Conservation (phyloP, 1,140 invertebrate species). For the Plutomurus gul region DNA sequence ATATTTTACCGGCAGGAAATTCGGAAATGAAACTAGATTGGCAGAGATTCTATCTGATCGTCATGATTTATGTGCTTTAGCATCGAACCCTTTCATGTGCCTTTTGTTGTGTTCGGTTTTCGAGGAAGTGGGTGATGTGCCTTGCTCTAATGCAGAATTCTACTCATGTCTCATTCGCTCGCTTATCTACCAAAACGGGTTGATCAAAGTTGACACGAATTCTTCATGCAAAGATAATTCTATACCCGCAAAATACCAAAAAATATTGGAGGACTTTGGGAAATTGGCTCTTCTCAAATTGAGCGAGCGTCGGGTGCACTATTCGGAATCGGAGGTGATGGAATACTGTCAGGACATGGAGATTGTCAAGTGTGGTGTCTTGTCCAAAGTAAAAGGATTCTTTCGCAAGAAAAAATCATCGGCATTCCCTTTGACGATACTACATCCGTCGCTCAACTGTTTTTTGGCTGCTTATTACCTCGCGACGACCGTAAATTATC, state of each 20-base stretch:
- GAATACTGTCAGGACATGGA: conserved; percentile 57
- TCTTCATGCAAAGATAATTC: conserved; percentile 55
- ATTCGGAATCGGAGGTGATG: conserved; percentile 60
- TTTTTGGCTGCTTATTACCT: conserved; percentile 65
- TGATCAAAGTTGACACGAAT: conserved; percentile 36
- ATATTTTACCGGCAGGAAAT: conserved; percentile 61
- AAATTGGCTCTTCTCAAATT: conserved; percentile 60
- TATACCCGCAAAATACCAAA: conserved; percentile 60
- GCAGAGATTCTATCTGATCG: conserved; percentile 54
- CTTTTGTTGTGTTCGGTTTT: conserved; percentile 62
- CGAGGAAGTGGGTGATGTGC: conserved; percentile 56
- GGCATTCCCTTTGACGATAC: conserved; percentile 57
- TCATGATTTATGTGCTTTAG: conserved; percentile 57
- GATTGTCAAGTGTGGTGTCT: conserved; percentile 59
- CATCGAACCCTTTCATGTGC: conserved; percentile 63
- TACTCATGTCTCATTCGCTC: conserved; percentile 49
- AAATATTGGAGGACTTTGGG: conserved; percentile 62
- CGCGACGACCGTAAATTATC: conserved; percentile 62
- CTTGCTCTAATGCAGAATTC: conserved; percentile 51
- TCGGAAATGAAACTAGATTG: conserved; percentile 54
- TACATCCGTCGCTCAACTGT: conserved; percentile 62
- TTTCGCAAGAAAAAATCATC: conserved; percentile 53
- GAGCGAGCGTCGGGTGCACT: conserved; percentile 59
- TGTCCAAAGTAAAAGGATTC: conserved; percentile 56
- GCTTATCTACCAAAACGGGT: conserved; percentile 52